phyloP scores from a whole-genome alignment of 2,113 vertebrate species.

The Callionymus lyra region DNA sequence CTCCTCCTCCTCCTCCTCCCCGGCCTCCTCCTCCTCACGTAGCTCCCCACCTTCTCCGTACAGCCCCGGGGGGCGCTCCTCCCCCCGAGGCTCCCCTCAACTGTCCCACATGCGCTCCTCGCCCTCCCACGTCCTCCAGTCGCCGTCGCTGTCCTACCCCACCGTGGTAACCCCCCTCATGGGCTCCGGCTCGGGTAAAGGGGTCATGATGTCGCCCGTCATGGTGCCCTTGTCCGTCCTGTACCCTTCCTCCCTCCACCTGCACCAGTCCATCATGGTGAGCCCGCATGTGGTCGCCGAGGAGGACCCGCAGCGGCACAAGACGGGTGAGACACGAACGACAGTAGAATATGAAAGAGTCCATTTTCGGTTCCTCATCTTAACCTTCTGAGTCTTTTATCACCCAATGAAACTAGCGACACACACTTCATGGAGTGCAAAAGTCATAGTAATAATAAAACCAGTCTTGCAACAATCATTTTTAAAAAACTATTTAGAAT shows the following conservation, averaged over 20 bases:
- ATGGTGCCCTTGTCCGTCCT: slow-evolving; percentile 84
- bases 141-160: slow-evolving; percentile 67
- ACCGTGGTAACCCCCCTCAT: slow-evolving; percentile 74
- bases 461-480: too few relatives aligned
- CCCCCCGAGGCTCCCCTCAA: slow-evolving; percentile 59
- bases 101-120: slow-evolving; percentile 64
- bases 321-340: slow-evolving; percentile 72
- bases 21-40: slow-evolving; percentile 47
- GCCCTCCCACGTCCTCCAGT: slow-evolving; percentile 46
- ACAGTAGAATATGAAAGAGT: too few relatives aligned
- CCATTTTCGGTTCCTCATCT: too few relatives aligned
- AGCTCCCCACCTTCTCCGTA: slow-evolving; percentile 50
- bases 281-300: slow-evolving; percentile 60
- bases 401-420: neutral
- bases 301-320: slow-evolving; percentile 68
- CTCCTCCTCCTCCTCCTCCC: slow-evolving; percentile 71
- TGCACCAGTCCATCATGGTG: slow-evolving; percentile 82
- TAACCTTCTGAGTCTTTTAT: neutral
- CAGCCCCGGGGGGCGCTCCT: slow-evolving; percentile 61
- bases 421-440: too few relatives aligned
- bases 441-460: too few relatives aligned
- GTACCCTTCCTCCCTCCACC: slow-evolving; percentile 77
- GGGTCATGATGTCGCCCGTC: slow-evolving; percentile 77
- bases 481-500: too few relatives aligned
- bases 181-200: slow-evolving; percentile 60